Base-by-base conservation (phyloP, 2,888 invertebrate species). In the Diadegma fenestrale region DNA sequence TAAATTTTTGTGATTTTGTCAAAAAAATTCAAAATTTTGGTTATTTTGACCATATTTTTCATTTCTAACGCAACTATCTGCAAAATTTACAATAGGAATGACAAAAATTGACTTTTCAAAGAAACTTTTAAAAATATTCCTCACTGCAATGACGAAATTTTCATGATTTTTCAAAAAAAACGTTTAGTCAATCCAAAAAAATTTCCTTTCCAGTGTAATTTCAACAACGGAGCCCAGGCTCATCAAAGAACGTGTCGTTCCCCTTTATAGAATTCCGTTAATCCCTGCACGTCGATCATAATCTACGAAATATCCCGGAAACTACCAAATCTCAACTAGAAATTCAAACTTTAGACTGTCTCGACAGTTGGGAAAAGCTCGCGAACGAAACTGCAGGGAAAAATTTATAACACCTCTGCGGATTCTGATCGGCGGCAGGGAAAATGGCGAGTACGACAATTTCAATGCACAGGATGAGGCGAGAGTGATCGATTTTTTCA, bases 221-320 rank as follows among this genome's bases (percentile, higher is more conserved):
- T 51, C 17, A 66, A 48, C 76, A 51, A 76, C 37, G 17, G 51
- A 37, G 37, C 51, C n/a, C 14, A 30, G 14, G 10, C 8, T 58
- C n/a, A 51, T 58, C 33, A 69, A 78, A 54, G 8, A 43, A 81
- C 22, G 33, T 68, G 69, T 37, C 58, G 12, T 71, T 45, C 30
- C 30, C 30, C 30, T 45, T 69, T 63, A 51, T 69, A 37, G 69
- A 76, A 48, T 76, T 63, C 69, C 54, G 22, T 22, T 75, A 64
- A 69, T 71, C 45, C 37, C 14, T 17, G 48, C 14, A 48, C 33
- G 19, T 26, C 48, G 51, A 48, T 43, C 12, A 43, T 14, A 30
- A 63, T 14, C 51, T 14, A 30, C 26, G 6, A 37, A 37, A 37
- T 37, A 19, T 8, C n/a, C 33, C 7, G 33, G 41, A 10, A 22